Conservation (phyloP, 2,113 vertebrate genomes). For the Catagonus wagneri region DNA sequence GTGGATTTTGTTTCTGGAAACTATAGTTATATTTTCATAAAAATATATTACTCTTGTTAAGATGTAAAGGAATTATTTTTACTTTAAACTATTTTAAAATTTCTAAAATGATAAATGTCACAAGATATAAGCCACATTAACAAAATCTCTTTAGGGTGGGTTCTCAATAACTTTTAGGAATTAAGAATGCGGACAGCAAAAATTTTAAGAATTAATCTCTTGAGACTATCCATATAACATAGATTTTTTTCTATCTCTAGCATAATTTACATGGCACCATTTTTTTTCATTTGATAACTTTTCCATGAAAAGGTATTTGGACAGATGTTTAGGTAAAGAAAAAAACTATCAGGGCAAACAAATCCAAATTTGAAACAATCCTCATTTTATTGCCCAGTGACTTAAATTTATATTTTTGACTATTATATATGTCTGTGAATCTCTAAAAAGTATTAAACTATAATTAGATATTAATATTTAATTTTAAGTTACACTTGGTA, state of each 20-base stretch:
- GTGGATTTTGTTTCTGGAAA: background rate
- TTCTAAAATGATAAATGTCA: slow-evolving; percentile 37
- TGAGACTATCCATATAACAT: background rate
- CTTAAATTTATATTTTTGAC: slow-evolving; percentile 23
- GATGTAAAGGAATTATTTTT: background rate
- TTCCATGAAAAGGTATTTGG: slow-evolving; percentile 13
- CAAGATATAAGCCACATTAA: background rate
- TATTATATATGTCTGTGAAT: background rate
- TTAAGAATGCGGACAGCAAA: background rate
- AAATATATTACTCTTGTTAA: background rate
- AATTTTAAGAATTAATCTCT: background rate
- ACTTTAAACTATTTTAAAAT: slow-evolving; percentile 23
- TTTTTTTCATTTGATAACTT: slow-evolving; percentile 34
- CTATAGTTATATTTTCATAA: slow-evolving; percentile 8
- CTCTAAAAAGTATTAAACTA: background rate
- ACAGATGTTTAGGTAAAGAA: background rate
- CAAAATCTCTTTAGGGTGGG: background rate
- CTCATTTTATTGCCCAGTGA: background rate
- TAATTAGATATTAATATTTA: slow-evolving; percentile 2
- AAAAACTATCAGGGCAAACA: slow-evolving; percentile 17
- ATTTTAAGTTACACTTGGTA: background rate
- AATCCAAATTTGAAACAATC: slow-evolving; percentile 10
- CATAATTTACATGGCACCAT: background rate
- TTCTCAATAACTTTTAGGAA: slow-evolving; percentile 5
- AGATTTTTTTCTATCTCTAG: background rate